These are phyloP conservation scores for Cariama cristata DNA, from an alignment of 2,113 vertebrate species.

Conservation along the genomic window DNA sequence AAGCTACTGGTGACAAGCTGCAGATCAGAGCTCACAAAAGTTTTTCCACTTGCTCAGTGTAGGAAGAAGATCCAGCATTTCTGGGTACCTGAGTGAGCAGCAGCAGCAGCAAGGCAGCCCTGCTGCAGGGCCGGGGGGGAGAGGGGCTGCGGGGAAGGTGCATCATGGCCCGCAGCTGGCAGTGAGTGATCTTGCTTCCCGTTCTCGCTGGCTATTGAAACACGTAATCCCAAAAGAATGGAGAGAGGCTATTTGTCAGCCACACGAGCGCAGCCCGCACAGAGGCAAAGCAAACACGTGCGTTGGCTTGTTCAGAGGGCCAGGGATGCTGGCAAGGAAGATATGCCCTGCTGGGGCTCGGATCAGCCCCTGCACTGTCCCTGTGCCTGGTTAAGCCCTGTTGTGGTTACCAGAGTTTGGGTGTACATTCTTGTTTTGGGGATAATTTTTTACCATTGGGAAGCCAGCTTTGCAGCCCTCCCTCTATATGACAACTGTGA, in stretches of 20 bases:
- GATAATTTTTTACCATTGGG: background rate
- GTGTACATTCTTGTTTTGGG: background rate
- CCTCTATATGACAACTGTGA: background rate
- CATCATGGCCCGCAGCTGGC: rapidly evolving
- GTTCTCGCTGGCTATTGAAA: background rate
- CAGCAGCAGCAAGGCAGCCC: background rate
- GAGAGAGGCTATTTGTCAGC: slow-evolving; percentile 35
- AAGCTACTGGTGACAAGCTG: background rate
- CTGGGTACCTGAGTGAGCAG: background rate
- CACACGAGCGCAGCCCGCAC: background rate
- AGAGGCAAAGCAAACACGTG: background rate
- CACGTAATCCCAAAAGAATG: slow-evolving; percentile 42
- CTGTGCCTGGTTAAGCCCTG: background rate
- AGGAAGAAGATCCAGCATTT: background rate
- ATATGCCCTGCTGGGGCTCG: background rate
- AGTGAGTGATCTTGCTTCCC: background rate
- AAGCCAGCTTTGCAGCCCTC: background rate
- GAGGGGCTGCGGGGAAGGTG: background rate
- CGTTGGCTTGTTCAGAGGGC: background rate
- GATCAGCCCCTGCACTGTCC: background rate
- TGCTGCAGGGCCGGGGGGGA: background rate
- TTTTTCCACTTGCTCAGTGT: background rate
- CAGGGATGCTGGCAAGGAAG: slow-evolving; percentile 1
- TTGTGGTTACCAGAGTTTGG: background rate
- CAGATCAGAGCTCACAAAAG: slow-evolving; percentile 5